Evolutionary conservation across 2,888 invertebrate genomes (phyloP), one percentile per base, ranked within the genome.

Genomic region (Zygaena filipendulae): DNA sequence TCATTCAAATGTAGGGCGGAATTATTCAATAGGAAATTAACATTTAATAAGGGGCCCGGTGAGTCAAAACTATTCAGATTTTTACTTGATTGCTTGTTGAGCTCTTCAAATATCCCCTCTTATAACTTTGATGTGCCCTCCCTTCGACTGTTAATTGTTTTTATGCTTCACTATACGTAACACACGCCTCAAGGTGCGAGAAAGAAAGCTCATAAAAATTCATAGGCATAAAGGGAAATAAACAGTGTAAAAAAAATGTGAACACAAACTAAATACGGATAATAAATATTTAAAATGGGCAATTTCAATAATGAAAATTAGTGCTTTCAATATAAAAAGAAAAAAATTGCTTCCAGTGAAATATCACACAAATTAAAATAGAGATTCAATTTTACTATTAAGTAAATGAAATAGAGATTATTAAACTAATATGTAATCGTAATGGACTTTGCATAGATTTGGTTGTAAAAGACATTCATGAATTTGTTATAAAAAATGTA

Each of bases 21-120:
- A 75, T 75, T 63, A 64, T 68, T 75, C 59, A 59, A 70, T 67
- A 49, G 57, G 59, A 75, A 75, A 75, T 77, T 74, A 75, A 74
- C 72, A 72, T 77, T 69, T 71, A 75, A 77, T 75, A 77, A 71
- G 66, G 75, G 75, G 68, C 61, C 69, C 56, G 53, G 54, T 64
- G 67, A 64, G 64, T 67, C 64, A 64, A 63, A 75, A 74, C 75
- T 77, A 75, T 77, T 74, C 64, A 75, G 70, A 75, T 74, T 75
- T 72, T 77, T 74, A 63, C 72, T 74, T 75, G 72, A 75, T 77
- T 77, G 77, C 75, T 79, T 75, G 74, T 68, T 49, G 66, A 71
- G 67, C 71, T 67, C 75, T 79, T 71, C 64, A 72, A 67, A 70
- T 59, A 69, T 69, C 64, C 77, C 72, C 72, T 55, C 63, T 66